These are phyloP conservation scores for Canis aureus DNA, from an alignment of 2,113 vertebrate genomes.

Conservation along the genomic window DNA sequence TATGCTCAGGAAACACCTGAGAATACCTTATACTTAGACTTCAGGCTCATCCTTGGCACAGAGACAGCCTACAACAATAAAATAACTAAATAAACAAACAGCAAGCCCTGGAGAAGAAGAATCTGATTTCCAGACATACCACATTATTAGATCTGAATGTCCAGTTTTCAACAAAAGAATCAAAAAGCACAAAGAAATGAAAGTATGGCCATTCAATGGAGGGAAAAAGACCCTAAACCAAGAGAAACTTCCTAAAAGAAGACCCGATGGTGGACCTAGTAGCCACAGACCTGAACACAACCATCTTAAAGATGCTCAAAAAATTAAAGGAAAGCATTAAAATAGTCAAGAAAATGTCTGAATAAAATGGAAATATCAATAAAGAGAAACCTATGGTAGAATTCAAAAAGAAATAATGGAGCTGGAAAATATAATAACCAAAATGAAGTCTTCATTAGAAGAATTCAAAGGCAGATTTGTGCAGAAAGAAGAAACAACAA, in stretches of 20 bases:
- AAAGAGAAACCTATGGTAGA: background rate
- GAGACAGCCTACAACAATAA: background rate
- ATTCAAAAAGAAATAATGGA: background rate
- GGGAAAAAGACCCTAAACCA: background rate
- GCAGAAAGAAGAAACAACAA: background rate
- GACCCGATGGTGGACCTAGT: background rate
- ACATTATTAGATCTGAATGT: background rate
- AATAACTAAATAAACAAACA: background rate
- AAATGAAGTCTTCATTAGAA: background rate
- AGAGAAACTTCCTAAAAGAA: background rate
- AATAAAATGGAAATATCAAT: background rate
- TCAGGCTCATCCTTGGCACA: background rate
- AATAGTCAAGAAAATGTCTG: background rate
- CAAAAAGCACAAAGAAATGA: background rate
- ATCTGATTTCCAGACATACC: background rate
- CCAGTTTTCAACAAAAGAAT: background rate
- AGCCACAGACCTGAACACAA: background rate
- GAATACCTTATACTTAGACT: background rate
- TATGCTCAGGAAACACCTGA: background rate
- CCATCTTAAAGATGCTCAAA: background rate
- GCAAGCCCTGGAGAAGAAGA: background rate
- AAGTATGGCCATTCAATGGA: background rate
- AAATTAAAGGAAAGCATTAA: background rate
- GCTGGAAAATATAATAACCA: background rate
- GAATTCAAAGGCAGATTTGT: background rate